phyloP scores from a whole-genome alignment of 2,888 invertebrate genomes.

The Eristalis intricaria region DNA sequence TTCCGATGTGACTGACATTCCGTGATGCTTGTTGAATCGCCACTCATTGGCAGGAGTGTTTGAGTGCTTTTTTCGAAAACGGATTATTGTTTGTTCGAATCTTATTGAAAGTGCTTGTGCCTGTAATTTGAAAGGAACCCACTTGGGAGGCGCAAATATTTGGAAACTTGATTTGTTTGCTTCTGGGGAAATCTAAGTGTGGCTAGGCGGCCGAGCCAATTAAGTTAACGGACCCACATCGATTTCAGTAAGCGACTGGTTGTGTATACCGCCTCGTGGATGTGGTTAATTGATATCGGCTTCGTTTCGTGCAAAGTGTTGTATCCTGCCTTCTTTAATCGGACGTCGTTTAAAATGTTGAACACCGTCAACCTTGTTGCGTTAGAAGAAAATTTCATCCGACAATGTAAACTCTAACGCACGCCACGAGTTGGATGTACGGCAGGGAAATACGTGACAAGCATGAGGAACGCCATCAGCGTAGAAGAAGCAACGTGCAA shows the following conservation, averaged over 20 bases:
- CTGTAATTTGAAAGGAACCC: neutral
- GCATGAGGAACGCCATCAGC: too few relatives aligned
- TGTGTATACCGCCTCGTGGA: neutral
- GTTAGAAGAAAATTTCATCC: too few relatives aligned
- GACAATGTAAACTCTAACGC: too few relatives aligned
- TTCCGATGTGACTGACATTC: neutral
- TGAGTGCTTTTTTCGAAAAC: neutral
- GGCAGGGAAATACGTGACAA: too few relatives aligned
- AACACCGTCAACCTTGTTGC: too few relatives aligned
- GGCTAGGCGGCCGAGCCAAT: neutral
- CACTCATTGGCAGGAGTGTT: neutral
- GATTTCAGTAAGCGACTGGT: neutral
- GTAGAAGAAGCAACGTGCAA: too few relatives aligned
- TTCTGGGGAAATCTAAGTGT: neutral
- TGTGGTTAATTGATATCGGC: neutral
- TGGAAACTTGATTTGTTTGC: neutral
- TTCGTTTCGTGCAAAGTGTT: neutral
- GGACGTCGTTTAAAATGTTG: too few relatives aligned
- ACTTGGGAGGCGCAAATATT: neutral
- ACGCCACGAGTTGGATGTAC: too few relatives aligned
- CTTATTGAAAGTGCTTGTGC: neutral
- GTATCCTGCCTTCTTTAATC: too few relatives aligned
- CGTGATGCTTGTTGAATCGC: neutral
- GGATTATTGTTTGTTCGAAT: conserved; percentile 9
- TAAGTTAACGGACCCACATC: neutral